Evolutionary conservation across 2,797 vertebrate genomes (phyloP).

Genomic region (Vipera latastei): DNA sequence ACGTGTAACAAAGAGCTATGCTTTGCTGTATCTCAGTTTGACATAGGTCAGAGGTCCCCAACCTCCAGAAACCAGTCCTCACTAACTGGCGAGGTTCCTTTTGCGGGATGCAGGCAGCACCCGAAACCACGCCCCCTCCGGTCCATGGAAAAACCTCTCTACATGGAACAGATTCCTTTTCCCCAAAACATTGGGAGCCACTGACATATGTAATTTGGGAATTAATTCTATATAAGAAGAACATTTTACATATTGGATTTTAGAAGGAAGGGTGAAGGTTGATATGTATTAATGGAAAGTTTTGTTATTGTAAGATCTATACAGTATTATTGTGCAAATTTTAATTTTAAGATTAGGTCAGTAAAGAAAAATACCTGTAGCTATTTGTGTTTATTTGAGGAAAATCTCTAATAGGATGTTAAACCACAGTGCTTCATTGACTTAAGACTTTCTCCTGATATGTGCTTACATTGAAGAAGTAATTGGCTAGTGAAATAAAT

Average conservation of each 20-base stretch:
- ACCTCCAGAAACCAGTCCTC: no score
- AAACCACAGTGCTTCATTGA: not conserved
- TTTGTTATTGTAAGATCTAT: slow-evolving; percentile 17
- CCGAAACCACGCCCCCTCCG: no score
- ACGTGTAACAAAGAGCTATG: slow-evolving; percentile 50
- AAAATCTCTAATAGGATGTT: slow-evolving; percentile 7
- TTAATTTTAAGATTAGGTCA: slow-evolving; percentile 29
- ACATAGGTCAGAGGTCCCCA: not conserved
- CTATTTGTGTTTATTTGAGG: slow-evolving; percentile 7
- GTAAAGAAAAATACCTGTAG: slow-evolving; percentile 23
- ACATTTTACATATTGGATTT: slow-evolving; percentile 33
- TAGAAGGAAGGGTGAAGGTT: slow-evolving; percentile 23
- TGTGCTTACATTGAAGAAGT: not conserved
- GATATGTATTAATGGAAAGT: slow-evolving; percentile 22
- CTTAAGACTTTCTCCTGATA: not conserved
- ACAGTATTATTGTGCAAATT: not conserved
- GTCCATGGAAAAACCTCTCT: no score
- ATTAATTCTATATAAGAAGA: slow-evolving; percentile 23
- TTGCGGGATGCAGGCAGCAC: no score
- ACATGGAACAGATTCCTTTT: no score
- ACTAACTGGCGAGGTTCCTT: no score
- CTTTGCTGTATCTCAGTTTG: slow-evolving; percentile 25
- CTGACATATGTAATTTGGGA: slow-evolving; percentile 25
- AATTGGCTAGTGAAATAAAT: not conserved
- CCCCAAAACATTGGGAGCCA: no score